phyloP scores from a whole-genome alignment of 2,113 vertebrate genomes.

The Phaethon lepturus region DNA sequence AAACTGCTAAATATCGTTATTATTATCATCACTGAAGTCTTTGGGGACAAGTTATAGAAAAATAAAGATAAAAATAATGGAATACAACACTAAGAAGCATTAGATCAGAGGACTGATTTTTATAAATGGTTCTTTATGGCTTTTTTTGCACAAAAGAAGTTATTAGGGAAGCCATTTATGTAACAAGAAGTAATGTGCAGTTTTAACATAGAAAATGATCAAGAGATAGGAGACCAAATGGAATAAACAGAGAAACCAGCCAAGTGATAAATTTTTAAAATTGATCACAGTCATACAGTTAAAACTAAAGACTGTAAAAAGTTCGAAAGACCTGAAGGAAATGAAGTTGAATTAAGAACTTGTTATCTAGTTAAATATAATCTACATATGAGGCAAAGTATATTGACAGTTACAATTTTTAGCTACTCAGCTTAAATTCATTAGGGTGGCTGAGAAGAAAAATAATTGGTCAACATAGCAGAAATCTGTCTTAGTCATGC shows the following conservation, averaged over 20 bases:
- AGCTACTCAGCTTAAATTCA: not conserved
- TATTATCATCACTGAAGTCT: not conserved
- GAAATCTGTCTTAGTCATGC: not conserved
- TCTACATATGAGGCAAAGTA: not conserved
- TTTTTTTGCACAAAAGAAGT: not conserved
- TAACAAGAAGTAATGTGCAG: not conserved
- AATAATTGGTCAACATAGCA: not conserved
- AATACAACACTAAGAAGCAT: not conserved
- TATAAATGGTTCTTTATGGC: not conserved
- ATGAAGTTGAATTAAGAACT: not conserved
- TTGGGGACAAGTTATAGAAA: not conserved
- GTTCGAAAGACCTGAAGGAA: not conserved
- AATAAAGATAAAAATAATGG: not conserved
- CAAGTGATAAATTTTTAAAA: not conserved
- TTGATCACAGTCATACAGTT: not conserved
- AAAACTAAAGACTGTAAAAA: not conserved
- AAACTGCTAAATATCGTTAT: not conserved
- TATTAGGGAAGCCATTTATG: not conserved
- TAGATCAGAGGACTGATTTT: not conserved
- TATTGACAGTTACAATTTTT: not conserved
- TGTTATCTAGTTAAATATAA: not conserved
- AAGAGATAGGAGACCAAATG: not conserved
- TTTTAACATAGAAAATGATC: not conserved
- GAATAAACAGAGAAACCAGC: not conserved
- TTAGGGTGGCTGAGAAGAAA: not conserved